Evolutionary conservation across 2,113 vertebrate species (phyloP).

Genomic region (Peucedramus taeniatus): DNA sequence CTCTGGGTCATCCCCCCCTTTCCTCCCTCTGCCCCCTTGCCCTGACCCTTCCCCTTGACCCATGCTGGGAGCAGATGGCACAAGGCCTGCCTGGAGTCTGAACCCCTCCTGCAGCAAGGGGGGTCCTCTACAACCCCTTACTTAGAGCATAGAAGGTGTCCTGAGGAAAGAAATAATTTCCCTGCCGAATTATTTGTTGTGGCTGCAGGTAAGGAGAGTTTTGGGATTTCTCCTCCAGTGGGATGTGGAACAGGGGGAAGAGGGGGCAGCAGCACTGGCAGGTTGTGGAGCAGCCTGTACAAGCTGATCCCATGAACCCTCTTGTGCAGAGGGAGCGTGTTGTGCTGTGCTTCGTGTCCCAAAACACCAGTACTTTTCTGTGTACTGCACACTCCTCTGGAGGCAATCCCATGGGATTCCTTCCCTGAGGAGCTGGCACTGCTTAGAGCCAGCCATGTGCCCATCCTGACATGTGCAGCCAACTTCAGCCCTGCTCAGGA

Average conservation of each 20-base stretch:
- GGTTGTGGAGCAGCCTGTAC: background rate
- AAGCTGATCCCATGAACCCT: background rate
- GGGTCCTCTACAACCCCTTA: background rate
- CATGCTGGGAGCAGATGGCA: background rate
- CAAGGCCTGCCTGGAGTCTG: background rate
- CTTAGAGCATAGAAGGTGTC: background rate
- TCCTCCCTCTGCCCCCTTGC: background rate
- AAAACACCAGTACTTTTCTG: background rate
- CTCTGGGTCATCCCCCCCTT: background rate
- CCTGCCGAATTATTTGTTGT: background rate
- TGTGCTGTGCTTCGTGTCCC: background rate
- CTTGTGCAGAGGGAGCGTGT: fast-evolving
- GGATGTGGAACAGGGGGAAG: background rate
- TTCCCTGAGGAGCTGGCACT: background rate
- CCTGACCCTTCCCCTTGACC: background rate
- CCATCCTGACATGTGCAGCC: background rate
- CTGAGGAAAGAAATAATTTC: background rate
- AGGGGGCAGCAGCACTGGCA: background rate
- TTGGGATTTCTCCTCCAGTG: background rate
- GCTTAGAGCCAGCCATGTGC: background rate
- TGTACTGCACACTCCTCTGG: background rate
- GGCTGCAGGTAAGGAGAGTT: background rate
- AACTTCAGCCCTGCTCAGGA: background rate
- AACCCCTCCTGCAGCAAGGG: background rate
- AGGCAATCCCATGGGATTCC: background rate